Conservation (phyloP, 2,888 invertebrate species). For the Cataglyphis altisquamis region DNA sequence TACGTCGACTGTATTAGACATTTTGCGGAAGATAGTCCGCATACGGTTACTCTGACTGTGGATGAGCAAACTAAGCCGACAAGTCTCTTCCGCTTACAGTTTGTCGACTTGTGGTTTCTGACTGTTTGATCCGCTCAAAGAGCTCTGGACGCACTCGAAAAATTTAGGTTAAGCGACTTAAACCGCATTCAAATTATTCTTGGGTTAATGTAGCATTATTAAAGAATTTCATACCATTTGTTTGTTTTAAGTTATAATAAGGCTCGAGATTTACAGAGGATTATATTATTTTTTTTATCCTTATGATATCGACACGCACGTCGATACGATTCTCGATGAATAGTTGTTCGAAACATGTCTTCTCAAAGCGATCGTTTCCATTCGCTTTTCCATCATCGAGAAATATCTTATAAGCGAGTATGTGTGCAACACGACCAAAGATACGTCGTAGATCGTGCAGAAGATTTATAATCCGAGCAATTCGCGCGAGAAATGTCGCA, state of each 20-base stretch:
- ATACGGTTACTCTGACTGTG: slow-evolving; percentile 28
- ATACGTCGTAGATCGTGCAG: background rate
- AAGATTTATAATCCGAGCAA: slow-evolving; percentile 34
- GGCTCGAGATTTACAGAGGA: background rate
- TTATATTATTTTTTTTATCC: background rate
- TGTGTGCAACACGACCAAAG: background rate
- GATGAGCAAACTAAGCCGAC: slow-evolving; percentile 38
- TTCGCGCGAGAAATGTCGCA: slow-evolving; percentile 29
- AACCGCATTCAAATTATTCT: background rate
- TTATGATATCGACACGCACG: background rate
- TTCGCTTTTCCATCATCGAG: background rate
- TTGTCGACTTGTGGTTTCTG: slow-evolving; percentile 50
- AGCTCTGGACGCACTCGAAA: slow-evolving; percentile 24
- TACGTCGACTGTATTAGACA: slow-evolving; percentile 16
- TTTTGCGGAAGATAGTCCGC: slow-evolving; percentile 22
- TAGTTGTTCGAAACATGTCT: background rate
- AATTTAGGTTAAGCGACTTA: slow-evolving; percentile 48
- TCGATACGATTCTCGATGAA: background rate
- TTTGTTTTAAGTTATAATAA: slow-evolving; percentile 4
- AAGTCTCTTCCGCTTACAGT: slow-evolving; percentile 52
- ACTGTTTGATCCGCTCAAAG: slow-evolving; percentile 53
- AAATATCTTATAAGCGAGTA: background rate
- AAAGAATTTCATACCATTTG: background rate
- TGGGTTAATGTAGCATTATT: slow-evolving; percentile 6
- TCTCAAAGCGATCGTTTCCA: background rate